Conservation (phyloP, 1,140 invertebrate genomes). For the Pseudomyrmex dendroicus region DNA sequence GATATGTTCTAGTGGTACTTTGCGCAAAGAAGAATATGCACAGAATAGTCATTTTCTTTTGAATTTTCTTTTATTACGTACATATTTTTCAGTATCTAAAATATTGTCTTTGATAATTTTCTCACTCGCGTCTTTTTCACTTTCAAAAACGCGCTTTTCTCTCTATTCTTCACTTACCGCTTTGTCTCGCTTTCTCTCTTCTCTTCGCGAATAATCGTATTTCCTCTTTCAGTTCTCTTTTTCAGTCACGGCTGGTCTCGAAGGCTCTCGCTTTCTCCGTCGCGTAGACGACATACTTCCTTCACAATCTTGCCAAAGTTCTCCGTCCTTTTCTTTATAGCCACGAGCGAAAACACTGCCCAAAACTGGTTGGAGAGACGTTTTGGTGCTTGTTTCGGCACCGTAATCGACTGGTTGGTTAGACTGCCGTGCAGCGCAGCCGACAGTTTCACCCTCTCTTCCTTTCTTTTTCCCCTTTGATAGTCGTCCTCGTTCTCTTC, state of each 20-base stretch:
- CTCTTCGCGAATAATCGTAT: conserved; percentile 4
- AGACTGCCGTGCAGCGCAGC: conserved; percentile 61
- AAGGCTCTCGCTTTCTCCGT: conserved; percentile 43
- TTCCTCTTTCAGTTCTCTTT: conserved; percentile 19
- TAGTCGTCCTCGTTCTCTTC: conserved; percentile 54
- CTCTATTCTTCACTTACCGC: neutral
- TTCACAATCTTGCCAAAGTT: conserved; percentile 32
- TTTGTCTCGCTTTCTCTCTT: neutral
- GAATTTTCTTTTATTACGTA: too few relatives aligned
- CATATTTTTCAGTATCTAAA: neutral
- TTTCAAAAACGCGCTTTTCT: neutral
- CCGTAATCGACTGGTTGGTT: conserved; percentile 71
- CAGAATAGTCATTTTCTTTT: too few relatives aligned
- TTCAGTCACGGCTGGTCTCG: conserved; percentile 32
- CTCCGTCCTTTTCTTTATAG: conserved; percentile 54
- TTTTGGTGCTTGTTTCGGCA: conserved; percentile 71
- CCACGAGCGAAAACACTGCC: conserved; percentile 64
- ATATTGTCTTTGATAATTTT: neutral
- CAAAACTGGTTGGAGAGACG: conserved; percentile 72
- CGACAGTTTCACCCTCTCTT: conserved; percentile 38
- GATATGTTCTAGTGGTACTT: neutral
- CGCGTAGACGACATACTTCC: conserved; percentile 24
- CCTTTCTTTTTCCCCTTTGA: conserved; percentile 38
- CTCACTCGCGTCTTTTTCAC: neutral
- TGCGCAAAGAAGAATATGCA: too few relatives aligned